Evolutionary conservation across 2,113 vertebrate species (phyloP).

Genomic region (Tamias sibiricus): DNA sequence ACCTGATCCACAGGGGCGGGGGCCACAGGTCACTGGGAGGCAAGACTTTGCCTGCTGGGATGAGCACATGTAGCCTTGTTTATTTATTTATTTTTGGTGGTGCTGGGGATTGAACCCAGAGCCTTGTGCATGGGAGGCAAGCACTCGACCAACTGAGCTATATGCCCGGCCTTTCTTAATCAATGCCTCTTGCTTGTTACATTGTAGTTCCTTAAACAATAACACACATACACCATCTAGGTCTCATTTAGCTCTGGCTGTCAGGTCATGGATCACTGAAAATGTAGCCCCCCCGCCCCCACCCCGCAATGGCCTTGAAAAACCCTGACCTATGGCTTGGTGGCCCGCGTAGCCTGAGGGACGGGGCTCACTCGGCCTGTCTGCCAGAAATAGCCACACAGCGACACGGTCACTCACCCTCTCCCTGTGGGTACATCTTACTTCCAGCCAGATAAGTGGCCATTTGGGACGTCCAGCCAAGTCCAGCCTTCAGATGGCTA

Average conservation of each 20-base stretch:
- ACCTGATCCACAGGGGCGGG: not conserved
- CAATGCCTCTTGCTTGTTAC: conserved; percentile 41
- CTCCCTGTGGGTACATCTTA: not conserved
- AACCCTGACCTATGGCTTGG: conserved; percentile 7
- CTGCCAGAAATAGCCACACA: conserved; percentile 65
- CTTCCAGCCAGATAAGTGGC: not conserved
- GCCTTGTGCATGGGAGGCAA: too few species aligned
- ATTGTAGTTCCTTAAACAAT: conserved; percentile 72
- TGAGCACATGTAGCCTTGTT: not conserved
- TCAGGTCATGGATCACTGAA: conserved; percentile 63
- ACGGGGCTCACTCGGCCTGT: conserved; percentile 39
- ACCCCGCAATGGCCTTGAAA: conserved; percentile 63
- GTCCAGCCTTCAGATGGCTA: not conserved
- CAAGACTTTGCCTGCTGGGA: not conserved
- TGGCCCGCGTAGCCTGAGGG: conserved; percentile 52
- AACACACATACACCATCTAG: conserved; percentile 73
- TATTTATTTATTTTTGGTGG: too few species aligned
- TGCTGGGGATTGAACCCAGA: too few species aligned
- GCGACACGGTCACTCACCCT: conserved; percentile 63
- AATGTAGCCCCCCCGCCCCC: conserved; percentile 25
- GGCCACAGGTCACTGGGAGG: not conserved
- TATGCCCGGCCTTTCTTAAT: too few species aligned
- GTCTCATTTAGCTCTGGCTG: conserved; percentile 72
- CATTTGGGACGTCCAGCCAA: not conserved
- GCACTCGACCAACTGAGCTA: too few species aligned